These are phyloP conservation scores for Microctonus hyperodae DNA, from an alignment of 2,888 invertebrate genomes.

Conservation along the genomic window DNA sequence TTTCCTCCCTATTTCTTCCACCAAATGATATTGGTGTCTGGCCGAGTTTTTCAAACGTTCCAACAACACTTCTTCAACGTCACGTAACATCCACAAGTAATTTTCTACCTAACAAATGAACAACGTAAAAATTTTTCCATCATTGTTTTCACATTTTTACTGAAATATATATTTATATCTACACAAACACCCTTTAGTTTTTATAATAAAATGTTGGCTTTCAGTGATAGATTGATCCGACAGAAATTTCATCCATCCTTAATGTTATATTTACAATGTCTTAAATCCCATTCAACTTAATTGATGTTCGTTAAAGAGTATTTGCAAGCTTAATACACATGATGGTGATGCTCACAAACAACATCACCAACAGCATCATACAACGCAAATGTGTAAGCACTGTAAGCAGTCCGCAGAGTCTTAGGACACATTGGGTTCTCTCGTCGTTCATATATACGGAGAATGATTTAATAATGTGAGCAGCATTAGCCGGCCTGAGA, in stretches of 20 bases:
- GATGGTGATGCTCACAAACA: neutral
- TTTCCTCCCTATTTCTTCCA: slow-evolving; percentile 7
- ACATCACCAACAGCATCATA: neutral
- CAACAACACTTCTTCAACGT: slow-evolving; percentile 17
- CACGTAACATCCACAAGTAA: slow-evolving; percentile 18
- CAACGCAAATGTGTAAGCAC: slow-evolving; percentile 23
- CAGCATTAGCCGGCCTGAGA: slow-evolving; percentile 53
- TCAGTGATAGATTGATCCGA: neutral
- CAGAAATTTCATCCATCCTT: neutral
- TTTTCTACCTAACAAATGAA: neutral
- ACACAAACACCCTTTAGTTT: too few relatives aligned
- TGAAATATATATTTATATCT: neutral
- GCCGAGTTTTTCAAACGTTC: slow-evolving; percentile 9
- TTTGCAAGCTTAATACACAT: slow-evolving; percentile 23
- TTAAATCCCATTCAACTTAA: slow-evolving; percentile 39
- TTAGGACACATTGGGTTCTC: slow-evolving; percentile 25
- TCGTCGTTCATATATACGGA: slow-evolving; percentile 34
- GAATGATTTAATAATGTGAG: slow-evolving; percentile 60
- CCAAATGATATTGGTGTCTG: slow-evolving; percentile 19
- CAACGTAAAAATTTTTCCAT: neutral
- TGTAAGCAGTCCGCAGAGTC: slow-evolving; percentile 28
- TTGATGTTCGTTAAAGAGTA: slow-evolving; percentile 35
- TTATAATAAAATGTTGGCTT: neutral
- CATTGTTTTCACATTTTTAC: slow-evolving; percentile 6
- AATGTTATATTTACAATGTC: slow-evolving; percentile 10